These are phyloP conservation scores for Aptenodytes patagonicus DNA, from an alignment of 2,113 vertebrate genomes.

Conservation along the genomic window DNA sequence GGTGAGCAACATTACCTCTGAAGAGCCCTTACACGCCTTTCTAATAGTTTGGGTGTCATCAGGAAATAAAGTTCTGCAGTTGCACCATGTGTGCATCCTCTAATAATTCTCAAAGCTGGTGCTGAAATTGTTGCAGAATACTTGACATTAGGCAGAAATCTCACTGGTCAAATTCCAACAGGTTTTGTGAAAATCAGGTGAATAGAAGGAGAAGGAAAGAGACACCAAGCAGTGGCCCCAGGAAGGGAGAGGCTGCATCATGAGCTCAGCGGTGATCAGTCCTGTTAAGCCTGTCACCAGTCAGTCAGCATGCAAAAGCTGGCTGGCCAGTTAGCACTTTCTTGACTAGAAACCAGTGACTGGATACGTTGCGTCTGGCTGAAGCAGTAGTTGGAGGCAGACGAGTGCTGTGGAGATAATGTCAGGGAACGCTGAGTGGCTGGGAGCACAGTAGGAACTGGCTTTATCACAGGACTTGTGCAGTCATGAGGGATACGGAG, in stretches of 20 bases:
- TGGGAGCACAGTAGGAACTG: background rate
- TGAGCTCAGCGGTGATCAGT: background rate
- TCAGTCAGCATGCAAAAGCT: background rate
- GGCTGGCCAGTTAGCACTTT: background rate
- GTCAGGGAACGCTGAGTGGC: background rate
- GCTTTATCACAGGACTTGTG: background rate
- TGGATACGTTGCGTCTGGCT: background rate
- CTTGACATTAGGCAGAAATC: background rate
- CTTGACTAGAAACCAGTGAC: background rate
- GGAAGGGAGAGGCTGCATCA: background rate
- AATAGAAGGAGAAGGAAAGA: background rate
- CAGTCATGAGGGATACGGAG: background rate
- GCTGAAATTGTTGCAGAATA: background rate
- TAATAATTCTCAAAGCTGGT: background rate
- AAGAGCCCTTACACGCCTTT: background rate
- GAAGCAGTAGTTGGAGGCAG: background rate
- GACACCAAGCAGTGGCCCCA: background rate
- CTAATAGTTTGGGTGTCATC: background rate
- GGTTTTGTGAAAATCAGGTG: background rate
- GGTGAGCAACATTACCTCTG: background rate
- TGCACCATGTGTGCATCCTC: background rate
- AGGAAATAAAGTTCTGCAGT: background rate
- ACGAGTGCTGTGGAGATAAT: background rate
- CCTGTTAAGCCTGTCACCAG: background rate
- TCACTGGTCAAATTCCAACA: background rate